Base-by-base conservation (phyloP, 2,888 invertebrate species). In the Eristalis intricaria region DNA sequence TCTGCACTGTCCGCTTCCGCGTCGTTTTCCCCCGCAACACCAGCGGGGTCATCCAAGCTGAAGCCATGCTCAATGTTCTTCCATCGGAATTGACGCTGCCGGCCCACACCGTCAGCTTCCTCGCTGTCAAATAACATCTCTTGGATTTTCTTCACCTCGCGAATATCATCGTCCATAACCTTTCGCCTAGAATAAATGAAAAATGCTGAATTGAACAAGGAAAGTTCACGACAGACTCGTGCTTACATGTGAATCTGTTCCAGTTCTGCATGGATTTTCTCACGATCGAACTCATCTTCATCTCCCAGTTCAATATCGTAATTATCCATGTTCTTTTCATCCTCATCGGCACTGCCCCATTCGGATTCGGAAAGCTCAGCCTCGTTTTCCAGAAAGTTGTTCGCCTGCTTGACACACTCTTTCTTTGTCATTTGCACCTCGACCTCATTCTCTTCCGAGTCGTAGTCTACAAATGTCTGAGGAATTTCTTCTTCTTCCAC, bases 351-450 rank as follows among this genome's bases (percentile, higher is more conserved):
- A 64, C 97, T 97, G 0, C 96, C 97, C 95, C 96, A 97, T 89
- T 98, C 98, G 2, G 97, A 97, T 90, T 98, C 98, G 0, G 98
- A 97, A 40, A 99, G 93, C 90, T 98, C 98, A 0, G 98, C 98
- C 93, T 99, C 98, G 56, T 96, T 95, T 89, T 99, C 98, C 74
- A 98, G 94, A 94, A 97, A 99, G 70, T 96, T 96, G 0, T 94
- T 92, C 0, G 94, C 94, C 69, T 95, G 94, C 38, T 92, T 91
- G 89, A 91, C 77, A 89, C 92, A 90, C 60, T 92, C 92, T 32
- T 90, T 90, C 75, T 91, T 91, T 0, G 91, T 92, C 91, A 92
- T 90, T 89, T 91, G 88, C 2, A 92, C 91, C n/a, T 92, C 89
- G 74, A 93, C 95, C 94, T 97, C 97, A 92, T 97, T 97, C 92